Percentiles rank a stretch among this genome's conserved stretches.
phyloP scores from a whole-genome alignment of 2,888 invertebrate genomes.

The Hipparchia sbordonii region DNA sequence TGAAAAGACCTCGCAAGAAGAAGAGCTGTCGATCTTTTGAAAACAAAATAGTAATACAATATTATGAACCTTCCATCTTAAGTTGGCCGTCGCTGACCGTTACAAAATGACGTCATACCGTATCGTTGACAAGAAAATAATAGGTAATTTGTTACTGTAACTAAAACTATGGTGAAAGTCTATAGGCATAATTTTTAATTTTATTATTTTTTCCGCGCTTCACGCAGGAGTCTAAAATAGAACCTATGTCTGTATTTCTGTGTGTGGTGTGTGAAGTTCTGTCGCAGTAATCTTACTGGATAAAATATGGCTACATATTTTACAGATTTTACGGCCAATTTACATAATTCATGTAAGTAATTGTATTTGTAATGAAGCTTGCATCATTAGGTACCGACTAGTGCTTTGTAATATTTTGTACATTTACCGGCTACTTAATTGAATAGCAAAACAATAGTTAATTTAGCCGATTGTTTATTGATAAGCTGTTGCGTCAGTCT shows the following conservation, averaged over 20 bases:
- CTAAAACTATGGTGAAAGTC: too few species aligned
- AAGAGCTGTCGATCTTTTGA: too few species aligned
- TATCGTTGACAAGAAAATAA: too few species aligned
- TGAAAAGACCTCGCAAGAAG: too few species aligned
- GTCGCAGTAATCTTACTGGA: too few species aligned
- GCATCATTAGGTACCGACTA: background rate
- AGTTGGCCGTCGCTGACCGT: too few species aligned
- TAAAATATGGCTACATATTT: background rate
- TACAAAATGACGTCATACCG: too few species aligned
- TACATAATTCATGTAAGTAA: slow-evolving; percentile 3
- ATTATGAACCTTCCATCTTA: too few species aligned
- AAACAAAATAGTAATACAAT: too few species aligned
- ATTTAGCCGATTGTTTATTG: slow-evolving; percentile 19
- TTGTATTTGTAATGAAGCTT: slow-evolving; percentile 2
- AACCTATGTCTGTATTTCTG: background rate
- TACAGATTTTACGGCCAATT: background rate
- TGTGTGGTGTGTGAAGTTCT: background rate
- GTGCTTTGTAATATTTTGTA: slow-evolving; percentile 6
- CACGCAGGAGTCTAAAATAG: background rate
- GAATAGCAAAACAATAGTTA: slow-evolving; percentile 22
- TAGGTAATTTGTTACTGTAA: too few species aligned
- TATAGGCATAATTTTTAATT: too few species aligned
- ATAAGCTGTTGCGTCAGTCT: slow-evolving; percentile 2
- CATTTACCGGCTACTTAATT: background rate
- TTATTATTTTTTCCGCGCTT: background rate